A percentile compares a stretch with the other conserved stretches of the same genome.
phyloP scores from a whole-genome alignment of 2,797 vertebrate genomes.

The Telmatherina bonti region DNA sequence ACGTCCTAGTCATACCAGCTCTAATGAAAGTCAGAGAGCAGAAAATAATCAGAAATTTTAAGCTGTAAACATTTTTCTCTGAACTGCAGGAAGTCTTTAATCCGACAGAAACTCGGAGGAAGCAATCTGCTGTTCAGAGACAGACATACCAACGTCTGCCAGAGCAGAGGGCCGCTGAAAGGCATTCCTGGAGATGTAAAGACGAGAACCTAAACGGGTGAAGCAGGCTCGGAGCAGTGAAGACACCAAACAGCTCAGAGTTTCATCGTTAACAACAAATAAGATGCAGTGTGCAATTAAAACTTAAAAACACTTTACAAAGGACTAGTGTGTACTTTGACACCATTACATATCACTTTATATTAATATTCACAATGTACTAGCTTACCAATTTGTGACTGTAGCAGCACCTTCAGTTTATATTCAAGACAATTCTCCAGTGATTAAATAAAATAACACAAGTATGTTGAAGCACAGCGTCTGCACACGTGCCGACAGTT shows the following conservation, averaged over 20 bases:
- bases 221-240: background rate
- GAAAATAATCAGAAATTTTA: background rate
- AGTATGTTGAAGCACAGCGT: conserved; percentile 46
- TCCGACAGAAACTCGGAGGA: background rate
- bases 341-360: conserved; percentile 33
- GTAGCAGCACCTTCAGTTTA: conserved; percentile 90
- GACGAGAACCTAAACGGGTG: background rate
- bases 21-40: conserved; percentile 10
- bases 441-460: conserved; percentile 65
- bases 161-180: conserved; percentile 13
- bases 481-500: conserved; percentile 33
- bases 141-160: conserved; percentile 2
- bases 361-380: conserved; percentile 50
- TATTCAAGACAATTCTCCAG: conserved; percentile 72
- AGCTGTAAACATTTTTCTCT: conserved; percentile 40
- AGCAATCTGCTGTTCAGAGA: background rate
- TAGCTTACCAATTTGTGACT: conserved; percentile 69
- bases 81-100: background rate
- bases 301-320: conserved; percentile 14
- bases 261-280: conserved; percentile 15
- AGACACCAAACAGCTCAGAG: conserved; percentile 8
- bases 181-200: conserved; percentile 29
- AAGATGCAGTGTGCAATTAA: conserved; percentile 22
- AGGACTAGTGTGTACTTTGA: conserved; percentile 13
- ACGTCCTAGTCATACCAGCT: background rate